Evolutionary conservation across 2,888 invertebrate species (phyloP).

Genomic region (Melolontha melolontha): DNA sequence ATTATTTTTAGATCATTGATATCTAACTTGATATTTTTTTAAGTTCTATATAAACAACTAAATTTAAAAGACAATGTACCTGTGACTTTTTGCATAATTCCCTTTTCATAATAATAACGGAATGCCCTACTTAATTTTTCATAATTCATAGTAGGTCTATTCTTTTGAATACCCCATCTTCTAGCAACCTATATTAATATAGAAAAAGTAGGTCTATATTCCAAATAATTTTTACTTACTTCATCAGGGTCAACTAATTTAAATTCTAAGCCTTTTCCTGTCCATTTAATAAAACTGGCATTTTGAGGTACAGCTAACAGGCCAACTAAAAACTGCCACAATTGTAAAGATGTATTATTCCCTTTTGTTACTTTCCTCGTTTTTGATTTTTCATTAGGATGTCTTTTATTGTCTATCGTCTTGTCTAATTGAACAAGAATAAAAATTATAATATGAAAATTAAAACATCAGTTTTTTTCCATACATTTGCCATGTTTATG

Average conservation of each 20-base stretch:
- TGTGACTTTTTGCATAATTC: conserved; percentile 97
- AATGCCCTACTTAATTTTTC: conserved; percentile 93
- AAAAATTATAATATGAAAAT: conserved; percentile 9
- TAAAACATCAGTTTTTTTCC: neutral
- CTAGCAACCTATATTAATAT: conserved; percentile 79
- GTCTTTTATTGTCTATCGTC: neutral
- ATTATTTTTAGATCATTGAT: neutral
- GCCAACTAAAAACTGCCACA: conserved; percentile 95
- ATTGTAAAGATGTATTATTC: conserved; percentile 78
- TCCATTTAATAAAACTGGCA: conserved; percentile 91
- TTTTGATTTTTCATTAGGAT: conserved; percentile 8
- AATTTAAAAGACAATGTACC: conserved; percentile 66
- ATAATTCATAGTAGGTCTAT: conserved; percentile 97
- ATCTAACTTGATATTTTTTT: neutral
- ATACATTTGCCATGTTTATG: conserved; percentile 22
- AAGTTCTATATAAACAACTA: neutral
- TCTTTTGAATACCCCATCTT: conserved; percentile 95
- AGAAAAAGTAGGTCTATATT: neutral
- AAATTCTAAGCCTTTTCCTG: conserved; percentile 93
- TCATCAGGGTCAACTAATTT: conserved; percentile 96
- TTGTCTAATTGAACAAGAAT: conserved; percentile 15
- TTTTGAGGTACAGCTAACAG: conserved; percentile 77
- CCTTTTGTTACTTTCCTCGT: neutral
- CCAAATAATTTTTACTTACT: conserved; percentile 62
- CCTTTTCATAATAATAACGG: conserved; percentile 95